Evolutionary conservation across 2,797 vertebrate species (phyloP), one percentile per base, ranked within the genome.

Genomic region (Bovichtus diacanthus): DNA sequence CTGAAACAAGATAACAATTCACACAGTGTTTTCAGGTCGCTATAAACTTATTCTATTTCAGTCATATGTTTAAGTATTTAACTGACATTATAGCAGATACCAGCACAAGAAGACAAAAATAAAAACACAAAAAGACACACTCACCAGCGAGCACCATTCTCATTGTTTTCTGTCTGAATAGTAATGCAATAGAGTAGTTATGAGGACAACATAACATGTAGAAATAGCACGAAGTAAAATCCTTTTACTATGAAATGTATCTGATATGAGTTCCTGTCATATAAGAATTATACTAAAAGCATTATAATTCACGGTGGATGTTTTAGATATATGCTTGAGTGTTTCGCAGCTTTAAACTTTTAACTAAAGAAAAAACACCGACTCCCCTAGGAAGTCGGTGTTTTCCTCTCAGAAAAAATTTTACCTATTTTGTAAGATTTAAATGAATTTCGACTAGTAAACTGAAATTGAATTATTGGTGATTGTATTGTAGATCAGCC

Each of bases 401-500:
- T 59, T 81, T 81, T 65, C 18, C 47, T 49, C 9, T 3, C 25
- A 61, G 54, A 78, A 65, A 79, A 69, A 39, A 51, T 49, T 65
- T 54, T 12, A 59, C 34, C 43, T 70, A 43, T 61, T 76, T 70
- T 31, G 2, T 21, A n/a, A 58, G 70, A 78, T 76, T 70, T 58
- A 47, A 65, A 84, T 67, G 18, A 70, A 68, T 84, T 73, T 38
- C 15, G 64, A 78, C 78, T 67, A 25, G 11, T 21, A 73, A 85
- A 83, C 38, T 39, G 3, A 58, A 76, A 78, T 47, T 34, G 19
- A 78, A 82, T 75, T 59, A 75, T 13, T 70, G 44, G 12, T 59
- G 44, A 67, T 47, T 64, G 44, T 50, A 59, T 50, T 73, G 55
- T 19, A 60, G 16, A 81, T 10, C 4, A 62, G 34, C 38, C 43